Base-by-base conservation (phyloP, 2,888 invertebrate genomes). In the Eupeodes latifasciatus region DNA sequence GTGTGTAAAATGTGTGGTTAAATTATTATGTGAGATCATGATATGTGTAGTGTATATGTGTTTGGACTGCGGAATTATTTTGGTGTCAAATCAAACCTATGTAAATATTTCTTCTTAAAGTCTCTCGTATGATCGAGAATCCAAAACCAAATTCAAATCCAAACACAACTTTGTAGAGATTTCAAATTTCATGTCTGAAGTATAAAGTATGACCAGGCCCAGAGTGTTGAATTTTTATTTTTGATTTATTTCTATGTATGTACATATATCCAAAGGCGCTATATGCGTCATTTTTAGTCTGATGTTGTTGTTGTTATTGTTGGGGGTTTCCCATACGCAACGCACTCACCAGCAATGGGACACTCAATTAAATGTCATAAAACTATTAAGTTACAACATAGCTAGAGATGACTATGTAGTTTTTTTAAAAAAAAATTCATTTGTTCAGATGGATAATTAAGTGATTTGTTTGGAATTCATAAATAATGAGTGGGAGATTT, bases 361-460 rank as follows among this genome's bases (percentile, higher is more conserved):
- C 87, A 88, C 87, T 88, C 84, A 88, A 88, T 88, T 88, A 88
- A 88, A 88, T 81, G 77, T 88, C 87, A 84, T 88, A 88, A 88
- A 84, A 74, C 84, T 84, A 88, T 88, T 88, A 88, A 81, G 84
- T 88, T 88, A 84, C 87, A 81, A 57, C 77, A 81, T 34, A 57
- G n/a, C 61, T 14, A 14, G 44, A 36, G 27, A 27, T 27, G 27
- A n/a, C n/a, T n/a, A n/a, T 27, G 27, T 47, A 7, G 47, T 40
- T 62, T 71, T 62, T 69, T 14, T n/a, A n/a, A n/a, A n/a, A 11
- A 44, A 62, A 44, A 51, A 61, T 64, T 59, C 79, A 34, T 59
- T 72, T 75, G 40, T 80, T 74, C n/a, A 27, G 57, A 71, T 81
- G 76, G 71, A 88, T 88, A 88, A 88, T 88, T 88, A 88, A 88